Base-by-base conservation (phyloP, 2,888 invertebrate species). In the Melieria picta region DNA sequence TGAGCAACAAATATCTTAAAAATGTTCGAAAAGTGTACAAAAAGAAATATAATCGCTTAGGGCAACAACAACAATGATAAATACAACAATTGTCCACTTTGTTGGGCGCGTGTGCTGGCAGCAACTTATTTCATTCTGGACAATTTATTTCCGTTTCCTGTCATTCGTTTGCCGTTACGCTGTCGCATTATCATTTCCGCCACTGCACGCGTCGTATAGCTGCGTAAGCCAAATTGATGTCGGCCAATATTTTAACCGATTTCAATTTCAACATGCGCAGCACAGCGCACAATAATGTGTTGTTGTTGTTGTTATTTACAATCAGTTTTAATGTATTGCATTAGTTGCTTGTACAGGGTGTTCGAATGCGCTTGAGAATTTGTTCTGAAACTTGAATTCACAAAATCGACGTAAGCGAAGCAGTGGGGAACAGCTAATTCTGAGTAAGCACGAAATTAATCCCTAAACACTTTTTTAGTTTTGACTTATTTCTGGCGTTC, bases 201-300 rank as follows among this genome's bases (percentile, higher is more conserved):
- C 11, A 30, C 45, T 61, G 11, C 5, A 43, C 61, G 30, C 30
- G 9, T 61, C 11, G 45, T 9, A 42, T 5, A 7, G 45, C 45
- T 11, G 10, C 45, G 7, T 57, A 57, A 61, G 42, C 61, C 43
- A 13, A 61, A 61, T 61, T 61, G 45, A 61, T 61, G 61, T 13
- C 4, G 10, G 61, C 1, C 9, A 45, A 61, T 61, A 43, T n/a
- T 4, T 61, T 4, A 61, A 30, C 42, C 45, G 61, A 5, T 61
- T 43, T 61, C 61, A 61, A 61, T 43, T 10, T 30, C 30, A 30
- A 30, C 30, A 30, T 30, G 30, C 30, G 3, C 30, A 30, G 30
- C 30, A 30, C 30, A 30, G 30, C 30, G 30, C 30, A 30, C 30
- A 30, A 30, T 30, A 30, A 30, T 30, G 30, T 30, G 30, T 30